Evolutionary conservation across 1,140 invertebrate species (phyloP).

Genomic region (Drosophila chauvacae): DNA sequence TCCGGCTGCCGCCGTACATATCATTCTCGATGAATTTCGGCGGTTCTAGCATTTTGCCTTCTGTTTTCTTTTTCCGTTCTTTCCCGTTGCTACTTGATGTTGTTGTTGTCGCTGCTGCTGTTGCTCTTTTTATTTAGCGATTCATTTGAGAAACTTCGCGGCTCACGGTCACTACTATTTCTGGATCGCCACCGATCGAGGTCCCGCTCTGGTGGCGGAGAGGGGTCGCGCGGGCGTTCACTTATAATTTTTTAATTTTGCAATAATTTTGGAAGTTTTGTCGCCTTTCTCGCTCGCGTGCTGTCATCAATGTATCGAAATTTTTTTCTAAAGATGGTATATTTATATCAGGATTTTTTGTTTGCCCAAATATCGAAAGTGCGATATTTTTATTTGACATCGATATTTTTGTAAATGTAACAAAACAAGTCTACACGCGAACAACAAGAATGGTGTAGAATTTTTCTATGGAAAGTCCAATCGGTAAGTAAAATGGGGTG

Average conservation of each 20-base stretch:
- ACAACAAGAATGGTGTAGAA: no score
- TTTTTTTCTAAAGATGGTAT: not conserved
- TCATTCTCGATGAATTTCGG: conserved; percentile 75
- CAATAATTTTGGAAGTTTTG: conserved; percentile 43
- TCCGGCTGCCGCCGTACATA: conserved; percentile 86
- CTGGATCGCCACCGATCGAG: conserved; percentile 16
- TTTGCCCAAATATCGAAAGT: no score
- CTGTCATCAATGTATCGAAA: conserved; percentile 4
- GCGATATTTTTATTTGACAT: no score
- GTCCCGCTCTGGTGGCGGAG: not conserved
- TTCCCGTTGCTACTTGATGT: conserved; percentile 23
- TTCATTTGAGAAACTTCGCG: conserved; percentile 61
- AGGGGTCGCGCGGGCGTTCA: conserved; percentile 23
- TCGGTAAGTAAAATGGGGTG: no score
- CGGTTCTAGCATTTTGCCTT: conserved; percentile 75
- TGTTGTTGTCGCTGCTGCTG: conserved; percentile 24
- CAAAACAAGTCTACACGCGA: no score
- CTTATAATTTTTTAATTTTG: conserved; percentile 57
- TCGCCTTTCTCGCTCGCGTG: conserved; percentile 14
- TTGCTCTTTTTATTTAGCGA: conserved; percentile 38
- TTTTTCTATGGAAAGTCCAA: no score
- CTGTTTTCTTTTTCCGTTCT: conserved; percentile 27
- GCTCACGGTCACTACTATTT: conserved; percentile 26
- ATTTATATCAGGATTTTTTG: no score
- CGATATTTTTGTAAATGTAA: no score